A percentile compares a stretch with the other conserved stretches of the same genome.
Conservation (phyloP, 2,888 invertebrate species). For the Apamea anceps region DNA sequence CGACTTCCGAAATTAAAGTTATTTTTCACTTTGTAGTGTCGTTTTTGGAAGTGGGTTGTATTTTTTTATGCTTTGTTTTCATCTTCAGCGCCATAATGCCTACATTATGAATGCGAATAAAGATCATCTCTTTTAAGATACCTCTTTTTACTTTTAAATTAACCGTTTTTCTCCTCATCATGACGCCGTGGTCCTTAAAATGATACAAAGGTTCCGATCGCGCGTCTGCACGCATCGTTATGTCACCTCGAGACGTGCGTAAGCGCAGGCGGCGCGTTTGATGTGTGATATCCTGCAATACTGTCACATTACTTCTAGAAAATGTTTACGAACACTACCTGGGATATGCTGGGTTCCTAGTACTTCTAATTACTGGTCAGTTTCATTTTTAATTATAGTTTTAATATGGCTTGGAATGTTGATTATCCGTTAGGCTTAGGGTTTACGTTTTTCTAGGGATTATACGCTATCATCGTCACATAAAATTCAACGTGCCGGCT, state of each 20-base stretch:
- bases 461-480: neutral
- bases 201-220: constrained; percentile 32
- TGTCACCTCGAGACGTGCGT: constrained; percentile 52
- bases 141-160: neutral
- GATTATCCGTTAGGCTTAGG: neutral
- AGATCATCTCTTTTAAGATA: neutral
- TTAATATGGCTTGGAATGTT: neutral
- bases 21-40: too few relatives aligned
- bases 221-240: constrained; percentile 48
- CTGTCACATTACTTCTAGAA: constrained; percentile 47
- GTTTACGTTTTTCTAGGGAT: neutral
- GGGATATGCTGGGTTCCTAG: constrained; percentile 15
- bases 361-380: constrained; percentile 3
- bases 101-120: neutral
- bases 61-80: neutral
- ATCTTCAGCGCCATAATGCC: neutral
- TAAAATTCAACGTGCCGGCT: too few relatives aligned
- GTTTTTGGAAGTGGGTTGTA: too few relatives aligned
- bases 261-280: constrained; percentile 50
- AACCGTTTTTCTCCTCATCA: constrained; percentile 12
- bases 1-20: too few relatives aligned
- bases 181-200: neutral
- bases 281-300: constrained; percentile 43
- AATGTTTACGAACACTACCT: constrained; percentile 12
- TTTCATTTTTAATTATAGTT: constrained; percentile 18